Evolutionary conservation across 2,888 invertebrate genomes (phyloP), one percentile per base, ranked within the genome.

Genomic region (Lasioglossum zephyrum): DNA sequence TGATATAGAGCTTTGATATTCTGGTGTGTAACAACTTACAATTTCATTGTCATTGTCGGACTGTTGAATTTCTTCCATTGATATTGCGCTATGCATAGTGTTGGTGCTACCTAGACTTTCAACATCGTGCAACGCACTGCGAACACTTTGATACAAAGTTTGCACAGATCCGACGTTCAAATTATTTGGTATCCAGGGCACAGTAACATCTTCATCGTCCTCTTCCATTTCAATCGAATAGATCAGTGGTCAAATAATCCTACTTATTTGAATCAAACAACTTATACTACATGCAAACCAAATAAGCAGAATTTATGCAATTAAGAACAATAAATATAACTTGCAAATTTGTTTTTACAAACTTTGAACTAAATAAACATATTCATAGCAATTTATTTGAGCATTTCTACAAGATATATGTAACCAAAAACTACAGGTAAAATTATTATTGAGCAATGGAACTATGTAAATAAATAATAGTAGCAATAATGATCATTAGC

Each of bases 71-170:
- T 88, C 85, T 53, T 87, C 84, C 60, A 88, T 22, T 1, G 90
- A 91, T 8, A 87, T 77, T 8, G 81, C 88, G 44, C 80, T 90
- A 2, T 75, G 77, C 41, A 90, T 73, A 77, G 87, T 92, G 16
- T 69, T 77, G 39, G 90, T 79, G 9, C 79, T 86, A 41, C 84
- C 87, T 80, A 91, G 76, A 76, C 92, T 93, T 26, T 88, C 90
- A 11, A 88, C 87, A 81, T 92, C 91, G 39, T 91, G 89, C 39
- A 91, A 73, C 3, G 90, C 92, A 78, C 92, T 92, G 11, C 86
- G 88, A 8, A 93, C 77, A 73, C 93, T 93, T 75, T 92, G 92
- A 77, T 93, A 93, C 13, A 93, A 82, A 18, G 92, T 93, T 76
- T 92, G 91, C 31, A 88, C 86, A 6, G 93, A 93, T 63, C 86